phyloP scores from a whole-genome alignment of 2,888 invertebrate genomes.

The Trissonchulus latispiculum region DNA sequence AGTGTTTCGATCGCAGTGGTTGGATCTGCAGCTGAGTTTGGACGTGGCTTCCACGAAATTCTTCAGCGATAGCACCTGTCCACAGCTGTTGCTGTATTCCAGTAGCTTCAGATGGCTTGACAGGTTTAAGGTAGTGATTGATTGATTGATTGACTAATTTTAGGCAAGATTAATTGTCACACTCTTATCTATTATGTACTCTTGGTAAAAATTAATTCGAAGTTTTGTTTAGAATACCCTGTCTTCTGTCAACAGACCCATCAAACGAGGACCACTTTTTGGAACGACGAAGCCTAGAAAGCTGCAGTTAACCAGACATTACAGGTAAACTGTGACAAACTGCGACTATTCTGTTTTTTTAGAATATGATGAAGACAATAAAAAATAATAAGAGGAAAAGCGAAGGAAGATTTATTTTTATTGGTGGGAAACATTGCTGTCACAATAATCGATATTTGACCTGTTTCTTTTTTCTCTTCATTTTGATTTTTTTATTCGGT shows the following conservation, averaged over 20 bases:
- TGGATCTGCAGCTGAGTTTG: slow-evolving; percentile 65
- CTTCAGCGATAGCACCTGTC: background rate
- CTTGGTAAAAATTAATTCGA: slow-evolving; percentile 2
- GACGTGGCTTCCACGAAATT: slow-evolving; percentile 54
- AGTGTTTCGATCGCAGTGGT: slow-evolving; percentile 76
- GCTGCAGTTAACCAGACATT: slow-evolving; percentile 79
- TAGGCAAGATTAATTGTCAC: too few species aligned
- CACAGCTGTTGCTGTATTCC: slow-evolving; percentile 38
- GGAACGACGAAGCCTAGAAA: slow-evolving; percentile 70
- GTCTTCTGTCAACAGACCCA: slow-evolving; percentile 80
- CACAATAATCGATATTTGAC: too few species aligned
- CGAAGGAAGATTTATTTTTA: background rate
- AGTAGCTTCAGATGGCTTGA: slow-evolving; percentile 42
- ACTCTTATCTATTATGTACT: slow-evolving; percentile 20
- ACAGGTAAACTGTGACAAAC: slow-evolving; percentile 39
- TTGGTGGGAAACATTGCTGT: background rate
- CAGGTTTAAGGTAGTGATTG: slow-evolving; percentile 64
- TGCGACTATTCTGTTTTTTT: background rate
- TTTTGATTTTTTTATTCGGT: too few species aligned
- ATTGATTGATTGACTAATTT: too few species aligned
- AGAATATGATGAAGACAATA: slow-evolving; percentile 5
- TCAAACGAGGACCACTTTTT: slow-evolving; percentile 78
- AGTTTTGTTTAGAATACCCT: slow-evolving; percentile 51
- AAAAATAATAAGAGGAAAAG: background rate
- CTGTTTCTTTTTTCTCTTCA: too few species aligned